Evolutionary conservation across 2,888 invertebrate species (phyloP).

Genomic region (Heliconius aoede): DNA sequence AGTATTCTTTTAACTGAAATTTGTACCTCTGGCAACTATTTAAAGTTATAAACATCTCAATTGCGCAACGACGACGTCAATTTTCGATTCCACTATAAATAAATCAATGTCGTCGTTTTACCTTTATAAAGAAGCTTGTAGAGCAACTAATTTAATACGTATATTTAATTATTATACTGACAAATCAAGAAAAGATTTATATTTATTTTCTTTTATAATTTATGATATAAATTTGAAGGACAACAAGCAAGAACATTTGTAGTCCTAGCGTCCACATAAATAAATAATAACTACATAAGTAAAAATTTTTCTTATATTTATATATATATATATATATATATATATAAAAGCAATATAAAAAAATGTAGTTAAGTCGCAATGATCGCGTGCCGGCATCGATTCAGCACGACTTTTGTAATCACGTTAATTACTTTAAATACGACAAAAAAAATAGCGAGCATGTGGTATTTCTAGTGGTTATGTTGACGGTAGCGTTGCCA

Average conservation of each 20-base stretch:
- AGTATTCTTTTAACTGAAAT: background rate
- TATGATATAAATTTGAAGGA: too few species aligned
- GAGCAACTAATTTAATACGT: background rate
- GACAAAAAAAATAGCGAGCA: constrained; percentile 57
- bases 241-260: too few species aligned
- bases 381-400: constrained; percentile 55
- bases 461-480: constrained; percentile 51
- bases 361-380: constrained; percentile 27
- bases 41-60: background rate
- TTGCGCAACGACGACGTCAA: background rate
- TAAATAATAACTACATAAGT: too few species aligned
- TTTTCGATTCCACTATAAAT: background rate
- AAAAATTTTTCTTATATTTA: too few species aligned
- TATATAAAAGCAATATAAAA: constrained; percentile 29
- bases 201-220: background rate
- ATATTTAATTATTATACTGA: background rate
- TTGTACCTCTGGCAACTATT: background rate
- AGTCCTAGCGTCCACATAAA: too few species aligned
- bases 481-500: constrained; percentile 41
- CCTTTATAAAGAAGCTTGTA: background rate
- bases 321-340: too few species aligned
- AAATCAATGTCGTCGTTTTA: background rate
- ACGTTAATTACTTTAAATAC: constrained; percentile 65
- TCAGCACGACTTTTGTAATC: constrained; percentile 64
- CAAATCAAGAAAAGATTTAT: background rate